phyloP scores from a whole-genome alignment of 2,888 invertebrate genomes.

The Luffia ferchaultella region DNA sequence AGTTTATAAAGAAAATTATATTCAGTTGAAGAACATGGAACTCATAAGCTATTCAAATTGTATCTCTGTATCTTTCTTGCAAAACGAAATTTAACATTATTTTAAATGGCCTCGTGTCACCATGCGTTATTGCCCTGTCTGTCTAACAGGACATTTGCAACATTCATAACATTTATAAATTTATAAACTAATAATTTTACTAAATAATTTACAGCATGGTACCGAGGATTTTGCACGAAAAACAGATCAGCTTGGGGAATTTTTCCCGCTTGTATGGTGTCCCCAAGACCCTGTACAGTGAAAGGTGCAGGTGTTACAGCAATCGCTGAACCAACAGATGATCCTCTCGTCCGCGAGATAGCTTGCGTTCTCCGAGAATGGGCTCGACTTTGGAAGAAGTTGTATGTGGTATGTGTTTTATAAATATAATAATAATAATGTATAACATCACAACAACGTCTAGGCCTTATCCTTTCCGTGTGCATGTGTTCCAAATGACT shows the following conservation, averaged over 20 bases:
- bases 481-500: too few relatives aligned
- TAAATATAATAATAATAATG: conserved; percentile 8
- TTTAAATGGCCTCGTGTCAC: too few relatives aligned
- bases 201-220: conserved; percentile 74
- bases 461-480: too few relatives aligned
- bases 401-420: conserved; percentile 80
- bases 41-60: too few relatives aligned
- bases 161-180: too few relatives aligned
- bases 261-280: conserved; percentile 71
- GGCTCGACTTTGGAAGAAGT: conserved; percentile 91
- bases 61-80: too few relatives aligned
- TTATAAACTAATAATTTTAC: not conserved
- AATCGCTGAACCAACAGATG: conserved; percentile 86
- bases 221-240: conserved; percentile 84
- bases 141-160: too few relatives aligned
- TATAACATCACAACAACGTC: too few relatives aligned
- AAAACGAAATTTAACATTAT: too few relatives aligned
- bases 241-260: conserved; percentile 60
- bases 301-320: conserved; percentile 82
- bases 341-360: conserved; percentile 90
- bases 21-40: too few relatives aligned
- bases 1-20: too few relatives aligned
- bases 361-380: conserved; percentile 92
- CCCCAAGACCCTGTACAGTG: conserved; percentile 83
- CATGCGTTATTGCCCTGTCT: too few relatives aligned